Conservation (phyloP, 2,113 vertebrate genomes). For the Ranitomeya imitator region DNA sequence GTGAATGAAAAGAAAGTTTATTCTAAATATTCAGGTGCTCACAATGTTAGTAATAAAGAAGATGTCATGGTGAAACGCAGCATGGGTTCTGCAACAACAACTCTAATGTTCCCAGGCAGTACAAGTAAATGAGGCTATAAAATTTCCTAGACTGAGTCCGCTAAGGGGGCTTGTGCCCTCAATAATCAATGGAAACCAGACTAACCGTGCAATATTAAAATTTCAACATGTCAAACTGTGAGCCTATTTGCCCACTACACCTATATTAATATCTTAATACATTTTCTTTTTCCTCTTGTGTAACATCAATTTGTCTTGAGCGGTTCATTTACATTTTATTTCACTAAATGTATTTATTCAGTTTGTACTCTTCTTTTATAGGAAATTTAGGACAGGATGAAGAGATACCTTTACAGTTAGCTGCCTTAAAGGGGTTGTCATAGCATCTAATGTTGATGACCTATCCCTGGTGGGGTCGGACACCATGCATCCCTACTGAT, state of each 20-base stretch:
- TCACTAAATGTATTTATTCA: not conserved
- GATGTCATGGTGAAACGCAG: not conserved
- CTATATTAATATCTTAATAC: not conserved
- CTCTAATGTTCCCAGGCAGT: not conserved
- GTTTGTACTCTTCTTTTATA: not conserved
- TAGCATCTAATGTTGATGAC: too few relatives aligned
- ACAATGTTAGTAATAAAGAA: not conserved
- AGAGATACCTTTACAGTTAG: not conserved
- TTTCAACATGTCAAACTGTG: not conserved
- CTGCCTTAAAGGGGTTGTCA: too few relatives aligned
- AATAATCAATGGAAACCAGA: not conserved
- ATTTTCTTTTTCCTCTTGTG: not conserved
- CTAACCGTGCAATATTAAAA: not conserved
- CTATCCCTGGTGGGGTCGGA: too few relatives aligned
- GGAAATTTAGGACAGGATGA: not conserved
- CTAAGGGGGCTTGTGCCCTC: not conserved
- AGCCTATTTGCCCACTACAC: not conserved
- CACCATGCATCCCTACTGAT: too few relatives aligned
- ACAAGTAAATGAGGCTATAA: not conserved
- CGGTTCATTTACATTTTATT: not conserved
- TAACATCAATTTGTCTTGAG: not conserved
- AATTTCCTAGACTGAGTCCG: not conserved
- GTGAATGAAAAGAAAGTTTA: not conserved
- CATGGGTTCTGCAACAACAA: not conserved
- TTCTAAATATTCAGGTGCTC: not conserved